These are phyloP conservation scores for Odontocolon sp. DNA, from an alignment of 2,888 invertebrate genomes.

Conservation along the genomic window DNA sequence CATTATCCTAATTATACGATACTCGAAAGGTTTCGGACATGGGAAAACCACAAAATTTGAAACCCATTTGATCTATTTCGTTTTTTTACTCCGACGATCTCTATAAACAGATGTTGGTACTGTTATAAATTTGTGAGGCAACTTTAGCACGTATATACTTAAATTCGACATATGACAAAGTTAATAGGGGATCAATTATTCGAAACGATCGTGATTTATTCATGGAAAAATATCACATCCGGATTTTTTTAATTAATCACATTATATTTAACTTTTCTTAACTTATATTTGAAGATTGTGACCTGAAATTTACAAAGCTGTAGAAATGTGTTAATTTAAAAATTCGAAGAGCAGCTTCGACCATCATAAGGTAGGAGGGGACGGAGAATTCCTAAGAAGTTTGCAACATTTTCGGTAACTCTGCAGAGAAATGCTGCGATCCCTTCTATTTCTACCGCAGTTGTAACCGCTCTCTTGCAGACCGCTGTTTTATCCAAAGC, in stretches of 20 bases:
- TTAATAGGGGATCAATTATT: constrained; percentile 1
- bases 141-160: not conserved
- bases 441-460: no score
- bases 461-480: no score
- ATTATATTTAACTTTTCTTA: no score
- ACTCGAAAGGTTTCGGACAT: constrained; percentile 2
- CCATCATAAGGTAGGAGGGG: no score
- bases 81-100: constrained; percentile 8
- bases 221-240: not conserved
- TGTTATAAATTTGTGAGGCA: not conserved
- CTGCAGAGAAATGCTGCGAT: no score
- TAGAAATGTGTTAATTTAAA: no score
- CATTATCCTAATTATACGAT: constrained; percentile 30
- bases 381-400: no score
- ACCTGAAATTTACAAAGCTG: no score
- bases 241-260: not conserved
- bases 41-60: constrained; percentile 46
- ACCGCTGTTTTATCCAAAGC: no score
- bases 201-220: not conserved
- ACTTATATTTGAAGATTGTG: no score
- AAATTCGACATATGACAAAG: not conserved
- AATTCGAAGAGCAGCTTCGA: no score
- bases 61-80: constrained; percentile 20
- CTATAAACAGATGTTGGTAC: constrained; percentile 20
- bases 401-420: no score